Evolutionary conservation across 2,888 invertebrate genomes (phyloP).

Genomic region (Drosophila demipolita): DNA sequence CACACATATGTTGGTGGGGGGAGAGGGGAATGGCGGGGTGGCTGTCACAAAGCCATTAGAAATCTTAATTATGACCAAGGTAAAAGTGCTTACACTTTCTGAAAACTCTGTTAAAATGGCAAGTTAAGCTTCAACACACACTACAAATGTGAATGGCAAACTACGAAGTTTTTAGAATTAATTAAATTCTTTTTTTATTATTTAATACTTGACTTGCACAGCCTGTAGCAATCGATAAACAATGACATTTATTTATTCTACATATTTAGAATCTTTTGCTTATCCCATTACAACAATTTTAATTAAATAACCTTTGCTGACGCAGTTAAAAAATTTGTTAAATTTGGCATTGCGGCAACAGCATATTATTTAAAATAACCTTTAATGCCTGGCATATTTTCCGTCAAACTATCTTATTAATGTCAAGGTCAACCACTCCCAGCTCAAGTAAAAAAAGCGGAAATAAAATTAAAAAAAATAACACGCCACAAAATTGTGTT

Average conservation of each 20-base stretch:
- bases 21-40: background rate
- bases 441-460: background rate
- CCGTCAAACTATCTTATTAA: background rate
- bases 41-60: constrained; percentile 50
- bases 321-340: background rate
- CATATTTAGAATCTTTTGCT: background rate
- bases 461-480: background rate
- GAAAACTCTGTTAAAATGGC: constrained; percentile 13
- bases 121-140: background rate
- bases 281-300: background rate
- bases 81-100: constrained; percentile 17
- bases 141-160: background rate
- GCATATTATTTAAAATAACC: background rate
- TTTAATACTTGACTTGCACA: background rate
- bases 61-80: constrained; percentile 46
- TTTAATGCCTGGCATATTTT: background rate
- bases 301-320: background rate
- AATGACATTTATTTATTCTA: background rate
- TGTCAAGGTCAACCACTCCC: constrained; percentile 54
- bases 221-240: background rate
- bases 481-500: constrained; percentile 55
- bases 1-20: constrained; percentile 9
- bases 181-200: background rate
- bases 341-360: background rate
- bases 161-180: background rate